A percentile compares a stretch with the other conserved stretches of the same genome.
Conservation (phyloP, 53 echinoderm and acorn worm genomes). For the Echinometra lucunter region DNA sequence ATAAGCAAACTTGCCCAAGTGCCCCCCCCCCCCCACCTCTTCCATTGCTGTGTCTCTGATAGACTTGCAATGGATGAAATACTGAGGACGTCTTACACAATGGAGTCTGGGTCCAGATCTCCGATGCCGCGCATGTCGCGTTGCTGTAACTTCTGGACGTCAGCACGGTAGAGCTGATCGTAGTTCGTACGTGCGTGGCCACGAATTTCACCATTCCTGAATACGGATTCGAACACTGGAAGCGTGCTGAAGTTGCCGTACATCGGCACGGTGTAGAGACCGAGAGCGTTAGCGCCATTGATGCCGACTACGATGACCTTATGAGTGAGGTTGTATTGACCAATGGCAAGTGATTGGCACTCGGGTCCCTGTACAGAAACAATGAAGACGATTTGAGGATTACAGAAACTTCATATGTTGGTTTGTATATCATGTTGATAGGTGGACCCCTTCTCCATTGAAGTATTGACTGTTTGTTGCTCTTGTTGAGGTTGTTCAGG, state of each 20-base stretch:
- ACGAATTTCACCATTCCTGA: constrained; percentile 33
- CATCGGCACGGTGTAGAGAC: constrained; percentile 53
- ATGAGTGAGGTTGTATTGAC: constrained; percentile 49
- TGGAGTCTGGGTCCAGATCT: constrained; percentile 52
- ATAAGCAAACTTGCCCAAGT: too few species aligned
- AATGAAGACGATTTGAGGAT: too few species aligned
- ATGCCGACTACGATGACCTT: constrained; percentile 65
- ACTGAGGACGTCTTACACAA: constrained; percentile 39
- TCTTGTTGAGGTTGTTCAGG: too few species aligned
- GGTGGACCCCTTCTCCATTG: too few species aligned
- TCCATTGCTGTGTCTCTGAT: too few species aligned
- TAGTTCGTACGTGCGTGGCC: not conserved
- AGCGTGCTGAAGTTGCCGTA: not conserved
- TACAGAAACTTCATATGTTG: too few species aligned
- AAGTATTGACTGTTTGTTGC: too few species aligned
- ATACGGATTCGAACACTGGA: constrained; percentile 49
- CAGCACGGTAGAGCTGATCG: constrained; percentile 30
- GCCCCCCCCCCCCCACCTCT: too few species aligned
- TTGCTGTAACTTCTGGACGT: constrained; percentile 3
- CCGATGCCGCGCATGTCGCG: not conserved
- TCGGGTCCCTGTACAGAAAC: constrained; percentile 45
- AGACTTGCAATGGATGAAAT: too few species aligned
- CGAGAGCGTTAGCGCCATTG: constrained; percentile 63
- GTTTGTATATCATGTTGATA: too few species aligned
- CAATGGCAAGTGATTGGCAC: constrained; percentile 61